Percentiles rank a stretch among this genome's conserved stretches.
Evolutionary conservation across 2,797 vertebrate genomes (phyloP).

Genomic region (Acanthurus lineatus): DNA sequence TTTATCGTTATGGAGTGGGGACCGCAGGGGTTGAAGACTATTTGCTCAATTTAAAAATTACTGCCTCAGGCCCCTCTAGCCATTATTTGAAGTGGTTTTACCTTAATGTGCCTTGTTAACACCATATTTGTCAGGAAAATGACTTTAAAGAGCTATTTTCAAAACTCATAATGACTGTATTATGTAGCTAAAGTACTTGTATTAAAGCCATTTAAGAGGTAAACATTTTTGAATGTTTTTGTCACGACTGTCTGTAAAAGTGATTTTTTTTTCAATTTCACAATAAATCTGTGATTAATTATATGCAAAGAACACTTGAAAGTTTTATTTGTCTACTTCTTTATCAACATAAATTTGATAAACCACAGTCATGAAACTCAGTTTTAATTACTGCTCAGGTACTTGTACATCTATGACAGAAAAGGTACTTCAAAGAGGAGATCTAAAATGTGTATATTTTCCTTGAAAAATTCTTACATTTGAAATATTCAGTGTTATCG

Average conservation of each 20-base stretch:
- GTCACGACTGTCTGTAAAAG: conserved; percentile 4
- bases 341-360: background rate
- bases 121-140: background rate
- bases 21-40: background rate
- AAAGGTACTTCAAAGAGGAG: background rate
- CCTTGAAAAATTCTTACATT: background rate
- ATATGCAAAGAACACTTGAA: background rate
- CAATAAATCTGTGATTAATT: background rate
- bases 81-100: conserved; percentile 3
- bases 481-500: no score
- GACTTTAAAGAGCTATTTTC: conserved; percentile 37
- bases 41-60: background rate
- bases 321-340: background rate
- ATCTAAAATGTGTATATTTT: background rate
- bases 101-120: conserved; percentile 68
- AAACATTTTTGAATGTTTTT: background rate
- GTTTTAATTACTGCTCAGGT: background rate
- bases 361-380: no score
- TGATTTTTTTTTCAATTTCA: background rate
- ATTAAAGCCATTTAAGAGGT: conserved; percentile 25
- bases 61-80: background rate
- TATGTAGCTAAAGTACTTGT: conserved; percentile 14
- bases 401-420: no score
- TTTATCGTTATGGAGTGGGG: background rate
- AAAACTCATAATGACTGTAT: background rate